These are phyloP conservation scores for Helicoverpa armigera DNA, from an alignment of 1,140 invertebrate species.

Conservation along the genomic window DNA sequence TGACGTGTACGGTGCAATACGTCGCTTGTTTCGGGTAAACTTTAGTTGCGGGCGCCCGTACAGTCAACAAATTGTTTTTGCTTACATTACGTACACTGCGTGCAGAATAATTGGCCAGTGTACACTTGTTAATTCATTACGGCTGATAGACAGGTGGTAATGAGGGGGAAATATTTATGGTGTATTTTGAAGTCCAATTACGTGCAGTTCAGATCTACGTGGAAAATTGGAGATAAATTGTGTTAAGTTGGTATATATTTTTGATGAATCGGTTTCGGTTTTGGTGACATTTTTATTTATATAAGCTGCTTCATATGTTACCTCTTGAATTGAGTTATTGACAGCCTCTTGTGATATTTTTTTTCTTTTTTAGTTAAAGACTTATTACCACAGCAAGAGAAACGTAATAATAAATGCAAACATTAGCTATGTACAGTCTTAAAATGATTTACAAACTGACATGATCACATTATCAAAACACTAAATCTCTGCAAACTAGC, in stretches of 20 bases:
- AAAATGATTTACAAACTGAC: too few species aligned
- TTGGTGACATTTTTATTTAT: too few species aligned
- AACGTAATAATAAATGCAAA: too few species aligned
- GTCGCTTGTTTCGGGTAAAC: conserved; percentile 41
- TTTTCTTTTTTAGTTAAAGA: too few species aligned
- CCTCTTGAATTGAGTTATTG: neutral
- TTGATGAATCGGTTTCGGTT: too few species aligned
- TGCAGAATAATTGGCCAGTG: conserved; percentile 40
- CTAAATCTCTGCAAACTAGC: too few species aligned
- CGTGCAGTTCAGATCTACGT: neutral
- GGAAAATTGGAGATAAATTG: too few species aligned
- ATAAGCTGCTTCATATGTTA: neutral
- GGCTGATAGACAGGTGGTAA: conserved; percentile 24
- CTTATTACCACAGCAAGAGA: too few species aligned
- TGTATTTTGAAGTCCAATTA: conserved; percentile 24
- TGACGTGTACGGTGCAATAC: conserved; percentile 41
- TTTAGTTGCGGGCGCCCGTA: conserved; percentile 29
- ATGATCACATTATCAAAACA: too few species aligned
- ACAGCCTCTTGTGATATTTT: too few species aligned
- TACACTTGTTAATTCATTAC: conserved; percentile 42
- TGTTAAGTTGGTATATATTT: too few species aligned
- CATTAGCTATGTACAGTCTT: too few species aligned
- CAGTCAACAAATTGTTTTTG: conserved; percentile 46
- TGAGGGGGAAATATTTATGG: conserved; percentile 25
- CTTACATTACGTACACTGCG: conserved; percentile 42